A percentile compares a stretch with the other conserved stretches of the same genome.
phyloP scores from a whole-genome alignment of 2,113 vertebrate genomes.

The Phylloscopus trochilus region DNA sequence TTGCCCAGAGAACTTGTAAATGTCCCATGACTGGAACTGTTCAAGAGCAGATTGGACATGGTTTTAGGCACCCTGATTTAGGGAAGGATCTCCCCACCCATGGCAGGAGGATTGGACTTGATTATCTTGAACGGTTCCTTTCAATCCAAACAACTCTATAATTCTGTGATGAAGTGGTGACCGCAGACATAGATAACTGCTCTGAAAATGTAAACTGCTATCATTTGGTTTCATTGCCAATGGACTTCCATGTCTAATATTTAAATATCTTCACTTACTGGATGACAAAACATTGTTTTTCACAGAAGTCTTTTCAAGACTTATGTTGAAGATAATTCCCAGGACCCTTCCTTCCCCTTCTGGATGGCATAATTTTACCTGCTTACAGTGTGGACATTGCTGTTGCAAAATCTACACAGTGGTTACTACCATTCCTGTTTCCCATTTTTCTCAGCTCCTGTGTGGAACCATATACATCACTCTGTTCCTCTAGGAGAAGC shows the following conservation, averaged over 20 bases:
- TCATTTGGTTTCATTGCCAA: background rate
- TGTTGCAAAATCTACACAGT: background rate
- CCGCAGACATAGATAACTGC: background rate
- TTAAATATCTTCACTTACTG: background rate
- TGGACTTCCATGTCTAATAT: background rate
- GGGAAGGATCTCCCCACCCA: background rate
- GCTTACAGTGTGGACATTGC: background rate
- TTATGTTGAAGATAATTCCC: background rate
- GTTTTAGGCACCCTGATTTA: background rate
- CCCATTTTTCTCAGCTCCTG: background rate
- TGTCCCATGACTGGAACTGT: background rate
- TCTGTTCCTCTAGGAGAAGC: background rate
- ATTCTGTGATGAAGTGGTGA: background rate
- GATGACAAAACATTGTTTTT: background rate
- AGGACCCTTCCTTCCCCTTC: background rate
- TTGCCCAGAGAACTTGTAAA: background rate
- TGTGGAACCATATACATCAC: background rate
- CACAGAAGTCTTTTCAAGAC: background rate
- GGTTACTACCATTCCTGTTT: background rate
- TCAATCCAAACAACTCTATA: background rate
- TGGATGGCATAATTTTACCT: background rate
- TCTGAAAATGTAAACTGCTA: background rate
- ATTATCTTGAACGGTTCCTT: background rate
- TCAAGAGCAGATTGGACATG: background rate
- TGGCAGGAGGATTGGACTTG: background rate